Conservation (phyloP, 2,113 vertebrate species). For the Eulemur macaco region DNA sequence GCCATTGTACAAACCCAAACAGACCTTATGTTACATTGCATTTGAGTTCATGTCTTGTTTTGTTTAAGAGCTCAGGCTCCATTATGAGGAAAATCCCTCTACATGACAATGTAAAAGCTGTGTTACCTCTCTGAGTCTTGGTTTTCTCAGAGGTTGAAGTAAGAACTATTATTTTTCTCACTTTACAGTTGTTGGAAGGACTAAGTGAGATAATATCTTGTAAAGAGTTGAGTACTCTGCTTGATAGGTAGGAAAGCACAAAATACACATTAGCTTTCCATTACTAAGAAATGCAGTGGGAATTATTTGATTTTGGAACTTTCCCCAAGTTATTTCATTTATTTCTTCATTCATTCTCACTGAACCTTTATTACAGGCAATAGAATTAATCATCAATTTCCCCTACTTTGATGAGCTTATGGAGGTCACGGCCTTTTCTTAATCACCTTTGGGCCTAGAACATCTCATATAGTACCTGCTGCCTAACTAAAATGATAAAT, state of each 20-base stretch:
- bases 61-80: neutral
- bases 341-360: neutral
- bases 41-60: neutral
- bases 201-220: neutral
- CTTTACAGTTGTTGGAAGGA: neutral
- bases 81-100: neutral
- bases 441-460: neutral
- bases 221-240: neutral
- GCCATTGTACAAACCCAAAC: neutral
- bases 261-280: neutral
- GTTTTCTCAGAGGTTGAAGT: neutral
- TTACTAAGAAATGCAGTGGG: neutral
- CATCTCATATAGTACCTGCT: neutral
- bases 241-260: neutral
- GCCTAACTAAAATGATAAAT: neutral
- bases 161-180: neutral
- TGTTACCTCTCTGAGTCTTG: neutral
- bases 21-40: neutral
- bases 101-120: neutral
- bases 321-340: neutral
- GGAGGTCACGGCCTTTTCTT: neutral
- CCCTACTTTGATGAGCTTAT: neutral
- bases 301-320: constrained; percentile 6
- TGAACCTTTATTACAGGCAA: neutral
- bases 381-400: neutral